These are phyloP conservation scores for Lysandra bellargus DNA, from an alignment of 2,888 invertebrate genomes.

Conservation along the genomic window DNA sequence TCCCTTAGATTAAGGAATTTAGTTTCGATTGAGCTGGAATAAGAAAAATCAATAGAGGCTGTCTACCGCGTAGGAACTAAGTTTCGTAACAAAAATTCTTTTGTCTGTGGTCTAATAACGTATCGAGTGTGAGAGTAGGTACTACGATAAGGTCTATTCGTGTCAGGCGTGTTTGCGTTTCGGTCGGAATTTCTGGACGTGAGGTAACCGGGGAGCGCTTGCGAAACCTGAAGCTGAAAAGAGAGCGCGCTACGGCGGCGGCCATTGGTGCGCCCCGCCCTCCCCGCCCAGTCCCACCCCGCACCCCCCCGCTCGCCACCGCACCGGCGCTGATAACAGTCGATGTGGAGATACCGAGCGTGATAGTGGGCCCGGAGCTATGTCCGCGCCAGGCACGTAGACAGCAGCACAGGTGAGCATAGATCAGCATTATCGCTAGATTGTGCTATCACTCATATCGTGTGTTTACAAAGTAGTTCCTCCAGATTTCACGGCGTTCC, in stretches of 20 bases:
- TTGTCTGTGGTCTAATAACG: background rate
- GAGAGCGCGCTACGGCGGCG: constrained; percentile 38
- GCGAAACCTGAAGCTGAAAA: constrained; percentile 45
- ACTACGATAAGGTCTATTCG: constrained; percentile 11
- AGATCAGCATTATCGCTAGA: constrained; percentile 28
- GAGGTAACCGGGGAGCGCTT: constrained; percentile 28
- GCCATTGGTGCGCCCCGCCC: constrained; percentile 33
- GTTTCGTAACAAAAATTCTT: background rate
- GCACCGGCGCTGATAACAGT: constrained; percentile 42
- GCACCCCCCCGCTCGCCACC: constrained; percentile 38
- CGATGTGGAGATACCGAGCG: constrained; percentile 45
- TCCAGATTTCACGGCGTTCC: background rate
- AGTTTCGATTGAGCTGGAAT: background rate
- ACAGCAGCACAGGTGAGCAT: constrained; percentile 28
- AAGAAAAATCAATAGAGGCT: background rate
- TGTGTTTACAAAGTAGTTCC: background rate
- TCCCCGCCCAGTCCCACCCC: constrained; percentile 34
- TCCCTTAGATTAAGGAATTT: background rate
- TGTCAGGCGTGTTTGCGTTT: background rate
- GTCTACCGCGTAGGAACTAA: background rate
- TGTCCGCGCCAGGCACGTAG: constrained; percentile 39
- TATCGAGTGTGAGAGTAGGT: background rate
- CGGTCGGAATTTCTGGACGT: constrained; percentile 28
- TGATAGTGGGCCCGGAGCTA: constrained; percentile 46
- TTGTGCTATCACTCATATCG: constrained; percentile 32